phyloP scores from a whole-genome alignment of 2,888 invertebrate species.

The Thecophora atra region DNA sequence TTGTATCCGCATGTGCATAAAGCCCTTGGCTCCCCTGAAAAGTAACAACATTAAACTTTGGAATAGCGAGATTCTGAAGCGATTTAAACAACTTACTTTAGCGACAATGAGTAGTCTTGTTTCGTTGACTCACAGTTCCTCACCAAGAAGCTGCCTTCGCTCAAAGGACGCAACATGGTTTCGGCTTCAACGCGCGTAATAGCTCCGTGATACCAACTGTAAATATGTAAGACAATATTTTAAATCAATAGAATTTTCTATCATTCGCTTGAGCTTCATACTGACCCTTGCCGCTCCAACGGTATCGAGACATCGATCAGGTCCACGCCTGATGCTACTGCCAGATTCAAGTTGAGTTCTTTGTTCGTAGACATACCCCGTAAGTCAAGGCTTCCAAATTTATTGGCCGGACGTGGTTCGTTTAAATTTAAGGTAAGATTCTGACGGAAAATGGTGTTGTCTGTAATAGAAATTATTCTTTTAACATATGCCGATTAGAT shows the following conservation, averaged over 20 bases:
- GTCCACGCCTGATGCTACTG: conserved; percentile 73
- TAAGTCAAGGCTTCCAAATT: conserved; percentile 66
- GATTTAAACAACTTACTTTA: conserved; percentile 88
- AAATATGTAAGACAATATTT: background rate
- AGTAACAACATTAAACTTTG: background rate
- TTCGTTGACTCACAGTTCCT: conserved; percentile 93
- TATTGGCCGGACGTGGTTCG: conserved; percentile 63
- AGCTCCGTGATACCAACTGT: conserved; percentile 94
- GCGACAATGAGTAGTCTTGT: conserved; percentile 91
- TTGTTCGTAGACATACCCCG: conserved; percentile 66
- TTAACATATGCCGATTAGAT: no score
- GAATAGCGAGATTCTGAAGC: background rate
- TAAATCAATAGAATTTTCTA: background rate
- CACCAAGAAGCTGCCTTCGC: conserved; percentile 94
- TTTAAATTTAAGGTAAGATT: conserved; percentile 81
- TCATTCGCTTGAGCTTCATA: conserved; percentile 38
- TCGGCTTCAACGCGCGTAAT: conserved; percentile 93
- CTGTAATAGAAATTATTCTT: conserved; percentile 67
- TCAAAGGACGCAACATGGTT: conserved; percentile 80
- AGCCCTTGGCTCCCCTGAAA: conserved; percentile 88
- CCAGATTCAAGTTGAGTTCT: conserved; percentile 78
- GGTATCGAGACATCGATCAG: conserved; percentile 83
- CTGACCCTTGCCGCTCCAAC: conserved; percentile 87
- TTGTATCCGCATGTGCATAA: conserved; percentile 97
- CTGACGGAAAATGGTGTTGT: conserved; percentile 71